Percentiles rank a stretch among this genome's conserved stretches.
Evolutionary conservation across 2,113 vertebrate species (phyloP).

Genomic region (Labeo rohita): DNA sequence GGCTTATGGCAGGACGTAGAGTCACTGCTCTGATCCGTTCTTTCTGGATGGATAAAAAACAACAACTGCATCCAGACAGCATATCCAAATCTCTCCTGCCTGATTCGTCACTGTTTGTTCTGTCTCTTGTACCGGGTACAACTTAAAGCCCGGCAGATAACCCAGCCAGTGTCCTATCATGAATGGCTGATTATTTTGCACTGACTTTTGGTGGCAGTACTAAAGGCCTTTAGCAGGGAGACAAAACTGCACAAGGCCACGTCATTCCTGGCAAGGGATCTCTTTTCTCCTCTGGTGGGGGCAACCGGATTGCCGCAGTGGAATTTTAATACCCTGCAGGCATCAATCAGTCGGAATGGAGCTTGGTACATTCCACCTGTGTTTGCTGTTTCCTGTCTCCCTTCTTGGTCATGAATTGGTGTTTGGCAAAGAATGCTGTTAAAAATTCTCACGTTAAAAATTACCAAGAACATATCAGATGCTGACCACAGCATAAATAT

Average conservation of each 20-base stretch:
- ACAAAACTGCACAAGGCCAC: constrained; percentile 45
- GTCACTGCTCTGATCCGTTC: constrained; percentile 29
- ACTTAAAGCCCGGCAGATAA: constrained; percentile 21
- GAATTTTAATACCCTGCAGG: constrained; percentile 60
- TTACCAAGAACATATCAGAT: constrained; percentile 20
- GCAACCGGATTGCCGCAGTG: constrained; percentile 49
- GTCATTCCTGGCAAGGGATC: constrained; percentile 51
- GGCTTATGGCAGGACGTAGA: constrained; percentile 36
- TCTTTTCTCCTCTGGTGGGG: constrained; percentile 46
- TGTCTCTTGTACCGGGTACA: constrained; percentile 20
- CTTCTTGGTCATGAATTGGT: constrained; percentile 40
- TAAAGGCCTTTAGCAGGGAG: constrained; percentile 32
- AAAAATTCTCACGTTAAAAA: not conserved
- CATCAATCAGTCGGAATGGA: constrained; percentile 54
- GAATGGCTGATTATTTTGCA: constrained; percentile 5
- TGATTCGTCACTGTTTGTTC: constrained; percentile 40
- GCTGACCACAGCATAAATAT: not conserved
- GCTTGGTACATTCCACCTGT: constrained; percentile 19
- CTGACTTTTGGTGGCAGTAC: not conserved
- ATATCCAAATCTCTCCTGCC: not conserved
- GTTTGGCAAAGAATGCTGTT: constrained; percentile 6
- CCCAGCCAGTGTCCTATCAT: constrained; percentile 12
- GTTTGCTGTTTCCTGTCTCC: constrained; percentile 41
- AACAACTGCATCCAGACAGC: constrained; percentile 16
- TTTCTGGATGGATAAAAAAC: constrained; percentile 35